Conservation (phyloP, 1,140 invertebrate genomes). For the Lethrus apterus region DNA sequence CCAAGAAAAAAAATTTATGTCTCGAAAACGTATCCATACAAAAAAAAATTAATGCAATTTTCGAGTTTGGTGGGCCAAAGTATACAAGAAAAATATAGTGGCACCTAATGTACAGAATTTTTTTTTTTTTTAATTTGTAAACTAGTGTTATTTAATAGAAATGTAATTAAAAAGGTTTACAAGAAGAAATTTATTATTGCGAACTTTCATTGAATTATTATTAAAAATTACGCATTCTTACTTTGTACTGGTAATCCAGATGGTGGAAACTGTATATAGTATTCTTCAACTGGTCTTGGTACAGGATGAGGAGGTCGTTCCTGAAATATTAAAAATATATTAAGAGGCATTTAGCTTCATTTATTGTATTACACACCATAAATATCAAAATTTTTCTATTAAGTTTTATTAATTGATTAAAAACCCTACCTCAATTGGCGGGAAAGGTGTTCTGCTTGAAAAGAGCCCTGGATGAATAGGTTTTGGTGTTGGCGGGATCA, state of each 20-base stretch:
- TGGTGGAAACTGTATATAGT: constrained; percentile 48
- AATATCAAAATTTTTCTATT: neutral
- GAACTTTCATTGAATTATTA: no score
- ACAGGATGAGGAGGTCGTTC: constrained; percentile 37
- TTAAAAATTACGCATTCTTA: constrained; percentile 30
- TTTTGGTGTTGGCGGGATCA: constrained; percentile 32
- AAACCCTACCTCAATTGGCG: constrained; percentile 9
- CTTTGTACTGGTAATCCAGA: constrained; percentile 44
- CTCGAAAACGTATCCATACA: no score
- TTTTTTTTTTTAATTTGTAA: no score
- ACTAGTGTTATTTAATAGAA: no score
- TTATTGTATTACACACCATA: constrained; percentile 2
- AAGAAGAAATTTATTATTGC: no score
- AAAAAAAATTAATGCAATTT: no score
- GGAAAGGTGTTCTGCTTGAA: constrained; percentile 6
- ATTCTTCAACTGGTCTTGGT: constrained; percentile 43
- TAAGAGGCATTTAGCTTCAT: neutral
- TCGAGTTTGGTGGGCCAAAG: no score
- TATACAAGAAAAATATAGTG: no score
- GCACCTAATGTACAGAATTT: no score
- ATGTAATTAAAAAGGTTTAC: no score
- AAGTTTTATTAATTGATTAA: no score
- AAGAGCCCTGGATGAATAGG: constrained; percentile 23
- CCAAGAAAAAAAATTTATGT: no score
- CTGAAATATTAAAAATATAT: constrained; percentile 14